Evolutionary conservation across 2,888 invertebrate species (phyloP).

Genomic region (Campoplex nolae): DNA sequence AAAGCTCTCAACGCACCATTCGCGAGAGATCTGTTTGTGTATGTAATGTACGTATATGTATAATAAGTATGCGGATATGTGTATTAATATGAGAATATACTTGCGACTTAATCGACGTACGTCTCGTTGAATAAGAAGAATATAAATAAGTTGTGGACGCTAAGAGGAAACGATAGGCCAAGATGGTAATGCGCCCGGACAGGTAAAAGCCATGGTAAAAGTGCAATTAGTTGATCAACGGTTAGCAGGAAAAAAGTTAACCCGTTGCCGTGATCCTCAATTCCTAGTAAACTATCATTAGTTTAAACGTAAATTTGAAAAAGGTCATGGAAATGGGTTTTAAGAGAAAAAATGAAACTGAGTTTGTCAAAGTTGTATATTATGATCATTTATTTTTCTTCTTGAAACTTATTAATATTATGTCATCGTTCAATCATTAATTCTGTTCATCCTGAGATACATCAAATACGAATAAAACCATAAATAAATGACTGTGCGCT

Average conservation of each 20-base stretch:
- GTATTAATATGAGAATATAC: constrained; percentile 24
- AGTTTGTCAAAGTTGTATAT: background rate
- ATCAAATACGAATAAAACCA: background rate
- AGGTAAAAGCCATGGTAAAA: constrained; percentile 26
- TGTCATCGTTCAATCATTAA: background rate
- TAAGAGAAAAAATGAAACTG: background rate
- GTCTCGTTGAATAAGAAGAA: constrained; percentile 44
- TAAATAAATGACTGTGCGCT: background rate
- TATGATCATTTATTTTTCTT: background rate
- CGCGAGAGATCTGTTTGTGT: background rate
- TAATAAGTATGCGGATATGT: background rate
- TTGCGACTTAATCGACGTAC: constrained; percentile 58
- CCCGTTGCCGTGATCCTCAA: constrained; percentile 26
- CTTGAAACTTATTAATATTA: too few species aligned
- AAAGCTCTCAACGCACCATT: constrained; percentile 51
- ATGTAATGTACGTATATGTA: background rate
- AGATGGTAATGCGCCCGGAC: constrained; percentile 34
- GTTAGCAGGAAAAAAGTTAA: constrained; percentile 16
- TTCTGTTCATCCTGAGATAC: background rate
- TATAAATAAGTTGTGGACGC: constrained; percentile 9
- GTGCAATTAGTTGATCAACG: constrained; percentile 45
- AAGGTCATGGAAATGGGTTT: constrained; percentile 15
- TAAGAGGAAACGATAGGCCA: constrained; percentile 43
- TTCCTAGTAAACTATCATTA: constrained; percentile 23
- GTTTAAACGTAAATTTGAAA: constrained; percentile 24